Evolutionary conservation across 1,140 invertebrate species (phyloP), one percentile per base, ranked within the genome.

Genomic region (Tetragonula clypearis): DNA sequence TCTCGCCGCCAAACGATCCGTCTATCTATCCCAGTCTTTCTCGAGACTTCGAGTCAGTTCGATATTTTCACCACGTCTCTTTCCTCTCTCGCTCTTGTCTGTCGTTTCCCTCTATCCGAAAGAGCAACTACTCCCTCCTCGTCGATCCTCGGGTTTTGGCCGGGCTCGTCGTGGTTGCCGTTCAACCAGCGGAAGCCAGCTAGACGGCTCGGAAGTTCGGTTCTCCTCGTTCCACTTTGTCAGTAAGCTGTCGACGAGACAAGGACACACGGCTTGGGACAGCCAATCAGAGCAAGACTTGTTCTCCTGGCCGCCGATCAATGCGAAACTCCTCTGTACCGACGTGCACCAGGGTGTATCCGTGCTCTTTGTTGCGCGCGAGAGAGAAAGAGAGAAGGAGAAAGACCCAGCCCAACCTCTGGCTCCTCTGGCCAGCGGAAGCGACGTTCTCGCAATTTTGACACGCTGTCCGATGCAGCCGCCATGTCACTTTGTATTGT

Each of bases 281-380:
- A 88, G 87, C 94, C 94, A 95, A 94, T 95, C 90, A 87, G 90
- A 91, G 90, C 75, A 55, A 82, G 87, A 91, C 91, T 30, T 92
- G 82, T 91, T 89, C 89, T 90, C 78, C 84, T 87, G 87, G 91
- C 92, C 87, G 92, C 92, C 93, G 94, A 94, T 94, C 94, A 94
- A 95, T 95, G 94, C 92, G 93, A 86, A 93, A 88, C 90, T 84
- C 93, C 92, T 91, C 91, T 93, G 90, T 94, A 94, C 93, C 92
- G 92, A 93, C 94, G 81, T 90, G 88, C 90, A 90, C 6, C 87
- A 84, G 88, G 88, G 92, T 92, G 90, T 89, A 82, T 68, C 88
- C 91, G 90, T 87, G 56, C 68, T 78, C 41, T 84, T 80, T 71
- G 72, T 82, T 65, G 55, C 41, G 66, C 56, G 41, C 8, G 0